These are phyloP conservation scores for Puma concolor DNA, from an alignment of 2,113 vertebrate species.

Conservation along the genomic window DNA sequence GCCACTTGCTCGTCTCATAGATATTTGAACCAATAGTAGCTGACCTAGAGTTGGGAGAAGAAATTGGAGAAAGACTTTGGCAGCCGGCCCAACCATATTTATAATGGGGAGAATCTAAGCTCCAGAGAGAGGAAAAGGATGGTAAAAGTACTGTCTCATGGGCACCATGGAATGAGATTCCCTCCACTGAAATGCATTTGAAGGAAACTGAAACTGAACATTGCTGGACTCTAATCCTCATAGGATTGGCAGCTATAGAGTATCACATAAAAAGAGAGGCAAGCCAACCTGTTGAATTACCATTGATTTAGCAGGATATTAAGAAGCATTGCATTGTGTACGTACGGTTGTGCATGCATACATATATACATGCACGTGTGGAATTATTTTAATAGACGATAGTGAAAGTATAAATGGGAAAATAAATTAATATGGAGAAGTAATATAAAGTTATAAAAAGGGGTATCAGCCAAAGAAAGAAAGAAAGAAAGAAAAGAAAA, in stretches of 20 bases:
- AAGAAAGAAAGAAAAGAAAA: neutral
- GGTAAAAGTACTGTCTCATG: neutral
- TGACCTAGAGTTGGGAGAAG: neutral
- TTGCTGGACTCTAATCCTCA: neutral
- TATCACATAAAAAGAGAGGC: neutral
- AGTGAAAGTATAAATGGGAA: neutral
- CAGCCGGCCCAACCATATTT: neutral
- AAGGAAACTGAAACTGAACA: neutral
- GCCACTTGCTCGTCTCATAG: neutral
- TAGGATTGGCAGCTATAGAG: neutral
- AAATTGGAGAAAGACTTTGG: neutral
- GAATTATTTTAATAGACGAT: neutral
- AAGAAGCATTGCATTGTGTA: neutral
- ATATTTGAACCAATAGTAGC: neutral
- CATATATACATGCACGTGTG: neutral
- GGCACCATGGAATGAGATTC: neutral
- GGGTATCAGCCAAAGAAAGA: neutral
- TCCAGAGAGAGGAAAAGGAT: neutral
- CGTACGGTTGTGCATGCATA: accelerated
- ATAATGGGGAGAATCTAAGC: neutral
- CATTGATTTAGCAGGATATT: neutral
- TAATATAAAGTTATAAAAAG: neutral
- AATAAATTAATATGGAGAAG: neutral
- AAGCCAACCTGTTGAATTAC: neutral
- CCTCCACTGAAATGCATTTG: neutral